Evolutionary conservation across 2,888 invertebrate species (phyloP).

Genomic region (Acrobasis suavella): DNA sequence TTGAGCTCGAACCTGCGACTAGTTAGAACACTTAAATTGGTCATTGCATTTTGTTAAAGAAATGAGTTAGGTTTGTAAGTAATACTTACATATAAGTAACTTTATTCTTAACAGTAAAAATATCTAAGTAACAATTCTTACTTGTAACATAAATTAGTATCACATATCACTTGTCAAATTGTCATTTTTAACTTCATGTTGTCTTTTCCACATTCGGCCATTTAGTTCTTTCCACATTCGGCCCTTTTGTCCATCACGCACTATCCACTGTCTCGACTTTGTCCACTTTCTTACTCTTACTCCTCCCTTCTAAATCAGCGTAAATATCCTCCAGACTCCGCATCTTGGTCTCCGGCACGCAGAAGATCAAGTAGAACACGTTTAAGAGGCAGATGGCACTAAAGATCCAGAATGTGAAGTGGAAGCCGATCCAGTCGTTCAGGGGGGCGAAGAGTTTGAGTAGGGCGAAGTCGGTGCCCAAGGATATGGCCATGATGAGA

Average conservation of each 20-base stretch:
- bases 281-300: conserved; percentile 33
- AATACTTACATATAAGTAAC: too few relatives aligned
- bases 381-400: conserved; percentile 87
- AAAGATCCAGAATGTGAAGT: conserved; percentile 93
- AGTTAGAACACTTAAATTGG: too few relatives aligned
- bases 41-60: too few relatives aligned
- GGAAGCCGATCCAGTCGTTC: conserved; percentile 83
- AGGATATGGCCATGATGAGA: conserved; percentile 81
- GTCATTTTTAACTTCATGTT: too few relatives aligned
- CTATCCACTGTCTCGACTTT: conserved; percentile 35
- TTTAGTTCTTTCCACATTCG: too few relatives aligned
- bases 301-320: conserved; percentile 86
- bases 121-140: too few relatives aligned
- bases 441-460: conserved; percentile 91
- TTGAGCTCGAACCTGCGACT: too few relatives aligned
- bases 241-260: conserved; percentile 26
- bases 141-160: too few relatives aligned
- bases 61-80: too few relatives aligned
- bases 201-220: too few relatives aligned
- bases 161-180: too few relatives aligned
- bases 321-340: conserved; percentile 95
- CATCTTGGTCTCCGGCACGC: conserved; percentile 97
- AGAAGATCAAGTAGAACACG: conserved; percentile 90
- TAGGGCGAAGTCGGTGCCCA: conserved; percentile 92
- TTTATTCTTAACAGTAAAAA: too few relatives aligned